Evolutionary conservation across 1,140 invertebrate species (phyloP), one percentile per base, ranked within the genome.

Genomic region (Rhagoletis pomonella): DNA sequence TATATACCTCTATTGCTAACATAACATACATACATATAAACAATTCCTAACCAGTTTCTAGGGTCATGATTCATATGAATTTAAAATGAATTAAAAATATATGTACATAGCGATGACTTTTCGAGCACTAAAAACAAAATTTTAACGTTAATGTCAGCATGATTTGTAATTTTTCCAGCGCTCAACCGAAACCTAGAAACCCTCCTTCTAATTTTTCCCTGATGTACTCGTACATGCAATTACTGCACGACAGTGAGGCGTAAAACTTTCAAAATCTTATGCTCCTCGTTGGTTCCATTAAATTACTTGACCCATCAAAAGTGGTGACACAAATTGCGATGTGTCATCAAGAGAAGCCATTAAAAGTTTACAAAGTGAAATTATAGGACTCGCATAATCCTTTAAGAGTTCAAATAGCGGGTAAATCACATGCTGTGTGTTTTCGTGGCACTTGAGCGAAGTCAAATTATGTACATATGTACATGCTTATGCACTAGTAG

Each of bases 351-450:
- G 47, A 81, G n/a, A 44, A 55, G 19, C 47, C 73, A 55, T 81
- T 81, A 55, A 81, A 81, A 81, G 42, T 55, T 81, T 55, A 81
- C 73, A 55, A 81, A 81, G 73, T 81, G 73, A 81, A 81, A 81
- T 81, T 81, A 58, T 81, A 81, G 50, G 73, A 55, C 47, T 81
- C 55, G 73, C 73, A 9, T 81, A 81, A 81, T 44, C 73, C 73
- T 81, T 81, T 81, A 55, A 55, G 44, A 29, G 73, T 17, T 4
- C 67, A 81, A 81, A 29, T 55, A 81, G 73, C 73, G 47, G 55
- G 73, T 81, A 81, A 50, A 58, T 81, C 47, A 50, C 47, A 81
- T 81, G 73, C 73, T 17, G 50, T 10, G n/a, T 12, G n/a, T 29
- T 29, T 29, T 29, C 29, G 29, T 12, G 42, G 4, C 6, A 42